Evolutionary conservation across 2,888 invertebrate species (phyloP).

Genomic region (Diloba caeruleocephala): DNA sequence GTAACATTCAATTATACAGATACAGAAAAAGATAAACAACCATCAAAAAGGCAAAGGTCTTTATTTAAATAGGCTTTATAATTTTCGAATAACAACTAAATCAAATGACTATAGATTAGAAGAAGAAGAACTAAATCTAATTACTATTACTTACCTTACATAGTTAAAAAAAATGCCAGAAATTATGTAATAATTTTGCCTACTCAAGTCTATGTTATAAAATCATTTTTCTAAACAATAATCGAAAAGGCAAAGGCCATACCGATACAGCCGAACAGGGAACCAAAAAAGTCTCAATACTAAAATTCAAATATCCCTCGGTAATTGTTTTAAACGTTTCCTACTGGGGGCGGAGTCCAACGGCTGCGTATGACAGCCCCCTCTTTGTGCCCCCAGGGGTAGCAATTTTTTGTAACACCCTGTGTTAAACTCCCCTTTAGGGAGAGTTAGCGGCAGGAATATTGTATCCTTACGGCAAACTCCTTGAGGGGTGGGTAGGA

Average conservation of each 20-base stretch:
- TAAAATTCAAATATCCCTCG: constrained; percentile 69
- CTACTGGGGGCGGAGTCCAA: constrained; percentile 63
- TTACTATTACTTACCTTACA: no score
- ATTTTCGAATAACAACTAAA: no score
- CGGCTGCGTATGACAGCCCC: constrained; percentile 78
- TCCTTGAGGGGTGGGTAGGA: constrained; percentile 38
- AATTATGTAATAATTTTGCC: background rate
- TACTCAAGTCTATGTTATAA: background rate
- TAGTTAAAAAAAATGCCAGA: no score
- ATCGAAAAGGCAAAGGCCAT: constrained; percentile 35
- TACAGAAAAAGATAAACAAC: no score
- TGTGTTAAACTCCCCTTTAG: constrained; percentile 46
- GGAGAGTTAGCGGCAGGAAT: constrained; percentile 33
- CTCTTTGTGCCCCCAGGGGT: constrained; percentile 68
- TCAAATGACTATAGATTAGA: no score
- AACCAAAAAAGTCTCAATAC: constrained; percentile 49
- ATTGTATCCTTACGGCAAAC: constrained; percentile 48
- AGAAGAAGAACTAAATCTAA: no score
- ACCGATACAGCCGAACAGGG: constrained; percentile 28
- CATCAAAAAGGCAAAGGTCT: no score
- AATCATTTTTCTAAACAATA: constrained; percentile 10
- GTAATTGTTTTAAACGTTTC: constrained; percentile 76
- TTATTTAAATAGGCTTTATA: no score
- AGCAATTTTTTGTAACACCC: constrained; percentile 85
- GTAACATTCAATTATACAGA: no score